Percentiles rank a stretch among this genome's conserved stretches.
These are phyloP conservation scores for Polydesmus complanatus DNA, from an alignment of 2,888 invertebrate species.

Conservation along the genomic window DNA sequence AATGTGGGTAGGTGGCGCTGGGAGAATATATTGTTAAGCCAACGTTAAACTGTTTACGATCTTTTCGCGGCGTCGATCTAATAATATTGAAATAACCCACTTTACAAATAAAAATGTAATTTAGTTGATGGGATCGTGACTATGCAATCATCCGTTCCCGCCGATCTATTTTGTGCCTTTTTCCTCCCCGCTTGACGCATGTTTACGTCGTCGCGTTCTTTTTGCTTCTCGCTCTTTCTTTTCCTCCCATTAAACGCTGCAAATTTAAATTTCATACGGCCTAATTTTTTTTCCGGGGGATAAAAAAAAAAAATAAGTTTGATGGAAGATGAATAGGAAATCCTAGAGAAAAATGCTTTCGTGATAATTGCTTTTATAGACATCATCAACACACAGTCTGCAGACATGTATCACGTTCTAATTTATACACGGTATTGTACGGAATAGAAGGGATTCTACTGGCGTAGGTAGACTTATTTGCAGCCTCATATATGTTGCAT, in stretches of 20 bases:
- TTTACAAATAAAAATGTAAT: constrained; percentile 7
- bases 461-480: background rate
- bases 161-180: no score
- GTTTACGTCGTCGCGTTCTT: no score
- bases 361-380: background rate
- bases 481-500: background rate
- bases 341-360: background rate
- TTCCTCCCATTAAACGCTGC: no score
- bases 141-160: background rate
- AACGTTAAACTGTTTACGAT: background rate
- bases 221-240: no score
- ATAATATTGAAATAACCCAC: background rate
- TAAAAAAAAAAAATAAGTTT: no score
- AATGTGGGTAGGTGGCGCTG: background rate
- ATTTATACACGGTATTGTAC: background rate
- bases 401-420: background rate
- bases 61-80: background rate
- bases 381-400: background rate
- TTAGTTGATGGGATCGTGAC: constrained; percentile 11
- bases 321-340: background rate
- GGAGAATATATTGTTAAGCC: background rate
- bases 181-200: no score
- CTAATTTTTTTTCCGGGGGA: background rate
- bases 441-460: no score
- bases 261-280: background rate